phyloP scores from a whole-genome alignment of 2,113 vertebrate genomes.

The Oriolus oriolus region DNA sequence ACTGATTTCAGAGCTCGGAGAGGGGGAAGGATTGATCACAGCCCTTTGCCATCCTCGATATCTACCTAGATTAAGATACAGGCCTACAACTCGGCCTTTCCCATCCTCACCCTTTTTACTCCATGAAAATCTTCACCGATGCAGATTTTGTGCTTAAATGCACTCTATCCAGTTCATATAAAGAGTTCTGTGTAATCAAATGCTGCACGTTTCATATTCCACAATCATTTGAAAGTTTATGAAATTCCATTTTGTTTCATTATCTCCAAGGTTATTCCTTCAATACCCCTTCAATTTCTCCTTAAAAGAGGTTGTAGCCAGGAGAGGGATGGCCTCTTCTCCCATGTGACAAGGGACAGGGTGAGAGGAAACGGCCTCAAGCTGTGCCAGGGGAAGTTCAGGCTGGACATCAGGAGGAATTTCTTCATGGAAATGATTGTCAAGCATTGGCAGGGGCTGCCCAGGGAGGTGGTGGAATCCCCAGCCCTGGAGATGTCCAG shows the following conservation, averaged over 20 bases:
- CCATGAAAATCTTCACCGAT: background rate
- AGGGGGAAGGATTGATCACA: background rate
- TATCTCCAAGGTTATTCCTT: background rate
- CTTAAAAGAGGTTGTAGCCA: background rate
- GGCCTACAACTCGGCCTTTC: background rate
- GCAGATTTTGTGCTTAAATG: background rate
- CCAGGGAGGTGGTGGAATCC: background rate
- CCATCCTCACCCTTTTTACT: background rate
- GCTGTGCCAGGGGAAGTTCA: fast-evolving
- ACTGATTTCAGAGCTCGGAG: background rate
- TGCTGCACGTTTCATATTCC: background rate
- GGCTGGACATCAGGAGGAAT: background rate
- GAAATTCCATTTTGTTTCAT: background rate
- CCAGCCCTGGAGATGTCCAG: background rate
- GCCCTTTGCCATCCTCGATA: fast-evolving
- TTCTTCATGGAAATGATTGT: background rate
- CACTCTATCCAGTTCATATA: background rate
- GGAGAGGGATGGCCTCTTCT: background rate
- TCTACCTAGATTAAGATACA: background rate
- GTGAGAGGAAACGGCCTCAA: fast-evolving
- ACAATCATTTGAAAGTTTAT: background rate
- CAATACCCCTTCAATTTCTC: background rate
- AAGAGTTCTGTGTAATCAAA: background rate
- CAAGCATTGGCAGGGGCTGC: background rate
- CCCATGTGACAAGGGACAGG: background rate